phyloP scores from a whole-genome alignment of 2,113 vertebrate species.

The Aegypius monachus region DNA sequence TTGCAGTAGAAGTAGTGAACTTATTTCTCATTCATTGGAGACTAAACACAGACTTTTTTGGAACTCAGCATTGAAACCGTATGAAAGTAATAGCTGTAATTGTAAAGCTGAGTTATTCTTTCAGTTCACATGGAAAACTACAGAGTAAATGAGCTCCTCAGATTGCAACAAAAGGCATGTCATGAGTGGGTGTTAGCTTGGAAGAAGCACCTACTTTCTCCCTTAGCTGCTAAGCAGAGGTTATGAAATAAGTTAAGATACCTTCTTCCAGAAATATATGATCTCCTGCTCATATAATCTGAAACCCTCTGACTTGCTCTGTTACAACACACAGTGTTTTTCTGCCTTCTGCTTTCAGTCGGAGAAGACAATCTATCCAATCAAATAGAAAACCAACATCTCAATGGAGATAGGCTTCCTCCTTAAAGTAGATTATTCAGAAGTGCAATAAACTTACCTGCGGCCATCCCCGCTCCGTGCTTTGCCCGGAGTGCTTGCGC shows the following conservation, averaged over 20 bases:
- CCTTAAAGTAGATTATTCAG: background rate
- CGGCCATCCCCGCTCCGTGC: accelerated
- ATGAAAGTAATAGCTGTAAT: background rate
- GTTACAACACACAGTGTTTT: background rate
- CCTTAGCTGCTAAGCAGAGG: background rate
- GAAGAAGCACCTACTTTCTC: background rate
- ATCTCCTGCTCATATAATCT: background rate
- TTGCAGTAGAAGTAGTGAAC: background rate
- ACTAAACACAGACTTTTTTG: background rate
- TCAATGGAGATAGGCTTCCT: background rate
- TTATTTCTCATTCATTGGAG: background rate
- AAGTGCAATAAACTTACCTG: background rate
- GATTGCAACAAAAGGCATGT: background rate
- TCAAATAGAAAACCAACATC: background rate
- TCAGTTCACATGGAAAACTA: constrained; percentile 2
- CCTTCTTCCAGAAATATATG: background rate
- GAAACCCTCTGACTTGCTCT: background rate
- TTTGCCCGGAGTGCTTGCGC: accelerated
- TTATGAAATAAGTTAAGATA: background rate
- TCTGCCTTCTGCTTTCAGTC: background rate
- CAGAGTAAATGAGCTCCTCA: background rate
- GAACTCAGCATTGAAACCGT: background rate
- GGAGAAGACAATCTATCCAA: background rate
- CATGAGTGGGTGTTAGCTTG: background rate
- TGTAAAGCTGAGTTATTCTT: background rate